Conservation (phyloP, 2,888 invertebrate genomes). For the Microplitis manilae region DNA sequence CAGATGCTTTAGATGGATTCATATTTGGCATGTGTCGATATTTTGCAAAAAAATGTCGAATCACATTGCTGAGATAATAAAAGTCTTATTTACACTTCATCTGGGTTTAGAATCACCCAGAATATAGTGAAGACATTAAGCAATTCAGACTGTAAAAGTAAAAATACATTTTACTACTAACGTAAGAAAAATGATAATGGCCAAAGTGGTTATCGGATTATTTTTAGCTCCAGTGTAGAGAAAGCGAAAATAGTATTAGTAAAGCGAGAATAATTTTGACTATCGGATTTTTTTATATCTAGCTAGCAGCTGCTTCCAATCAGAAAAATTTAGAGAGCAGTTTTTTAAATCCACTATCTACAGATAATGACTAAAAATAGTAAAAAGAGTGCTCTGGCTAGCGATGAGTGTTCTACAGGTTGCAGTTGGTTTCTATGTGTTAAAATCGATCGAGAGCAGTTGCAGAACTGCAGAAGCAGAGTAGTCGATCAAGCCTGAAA, state of each 20-base stretch:
- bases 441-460: constrained; percentile 21
- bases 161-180: constrained; percentile 43
- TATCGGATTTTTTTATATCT: background rate
- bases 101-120: constrained; percentile 36
- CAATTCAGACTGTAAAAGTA: constrained; percentile 9
- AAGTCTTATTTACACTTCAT: constrained; percentile 6
- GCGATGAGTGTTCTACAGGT: constrained; percentile 31
- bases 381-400: background rate
- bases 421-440: constrained; percentile 13
- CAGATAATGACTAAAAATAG: constrained; percentile 1
- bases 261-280: constrained; percentile 20
- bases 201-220: constrained; percentile 37
- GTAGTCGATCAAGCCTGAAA: background rate
- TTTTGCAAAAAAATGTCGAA: constrained; percentile 56
- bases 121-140: constrained; percentile 32
- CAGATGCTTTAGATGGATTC: constrained; percentile 62
- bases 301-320: background rate
- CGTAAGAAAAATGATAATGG: constrained; percentile 53
- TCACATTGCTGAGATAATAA: constrained; percentile 54
- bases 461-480: background rate
- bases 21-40: constrained; percentile 67
- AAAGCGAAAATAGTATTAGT: constrained; percentile 19
- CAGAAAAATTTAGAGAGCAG: background rate
- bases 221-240: constrained; percentile 18
- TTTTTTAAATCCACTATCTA: background rate